Evolutionary conservation across 1,140 invertebrate genomes (phyloP), one percentile per base, ranked within the genome.

Genomic region (Venturia canescens): DNA sequence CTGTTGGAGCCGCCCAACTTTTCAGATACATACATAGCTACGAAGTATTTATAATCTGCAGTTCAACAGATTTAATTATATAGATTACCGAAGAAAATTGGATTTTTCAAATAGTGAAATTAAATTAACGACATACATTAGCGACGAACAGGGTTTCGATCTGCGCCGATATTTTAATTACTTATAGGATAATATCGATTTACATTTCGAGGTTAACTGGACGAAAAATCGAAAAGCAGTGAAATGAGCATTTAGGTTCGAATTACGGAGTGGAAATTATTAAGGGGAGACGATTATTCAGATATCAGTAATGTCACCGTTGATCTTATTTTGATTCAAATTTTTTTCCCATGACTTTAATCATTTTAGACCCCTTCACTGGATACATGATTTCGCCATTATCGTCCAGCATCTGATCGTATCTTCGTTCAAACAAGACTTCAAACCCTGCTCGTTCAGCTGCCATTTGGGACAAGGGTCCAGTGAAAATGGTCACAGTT

Each of bases 401-500:
- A 7, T 72, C 53, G 66, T 86, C 83, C 13, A 80, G 48, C 27
- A 86, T 29, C 29, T 83, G 53, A 0, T 38, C 21, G 76, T 83
- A 88, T 0, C 34, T 13, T 9, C 21, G 26, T 21, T 72, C 38
- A 72, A 78, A 63, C 9, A 69, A 63, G 0, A 82, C 72, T 44
- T 81, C 57, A n/a, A 84, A 87, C 21, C 85, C 86, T 16, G 80
- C 84, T 7, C 80, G 71, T 18, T 79, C 60, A 11, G 84, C 86
- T 38, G 83, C 53, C 75, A 34, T 50, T 29, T 88, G 87, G 15
- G 86, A 87, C n/a, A 83, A 29, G 0, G 23, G 21, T 57, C 71
- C 84, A 3, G 87, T 85, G 60, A 88, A 88, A 66, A 84, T 57
- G 1, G 87, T 87, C 2, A 53, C 70, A 7, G 84, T 88, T 11